These are phyloP conservation scores for Sarcophaga caerulescens DNA, from an alignment of 2,888 invertebrate species.

Conservation along the genomic window DNA sequence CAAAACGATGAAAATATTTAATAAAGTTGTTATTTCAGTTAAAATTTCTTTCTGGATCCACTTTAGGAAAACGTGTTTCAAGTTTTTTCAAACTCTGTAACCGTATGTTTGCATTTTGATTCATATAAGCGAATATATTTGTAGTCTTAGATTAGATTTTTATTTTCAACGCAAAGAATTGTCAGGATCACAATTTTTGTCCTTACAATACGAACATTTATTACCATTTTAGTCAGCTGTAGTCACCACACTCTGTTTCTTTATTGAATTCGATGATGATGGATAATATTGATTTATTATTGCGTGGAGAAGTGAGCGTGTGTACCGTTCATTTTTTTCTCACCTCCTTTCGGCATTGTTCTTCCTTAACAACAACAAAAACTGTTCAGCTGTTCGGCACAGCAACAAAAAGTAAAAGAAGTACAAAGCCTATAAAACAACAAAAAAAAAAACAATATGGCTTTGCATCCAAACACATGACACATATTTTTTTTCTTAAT, in stretches of 20 bases:
- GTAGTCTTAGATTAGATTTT: not conserved
- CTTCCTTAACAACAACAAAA: constrained; percentile 41
- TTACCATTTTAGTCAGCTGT: not conserved
- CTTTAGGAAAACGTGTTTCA: no score
- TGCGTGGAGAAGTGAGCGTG: not conserved
- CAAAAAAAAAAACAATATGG: constrained; percentile 30
- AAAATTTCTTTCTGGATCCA: no score
- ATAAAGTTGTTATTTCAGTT: no score
- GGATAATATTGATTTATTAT: constrained; percentile 51
- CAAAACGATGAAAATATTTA: no score
- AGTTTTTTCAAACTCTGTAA: no score
- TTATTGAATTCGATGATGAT: constrained; percentile 36
- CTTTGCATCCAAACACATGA: constrained; percentile 39
- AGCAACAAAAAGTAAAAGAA: constrained; percentile 50
- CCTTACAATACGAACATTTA: not conserved
- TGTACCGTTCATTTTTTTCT: not conserved
- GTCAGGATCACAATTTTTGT: not conserved
- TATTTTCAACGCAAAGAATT: not conserved
- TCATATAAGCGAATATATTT: not conserved
- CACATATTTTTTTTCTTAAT: constrained; percentile 48
- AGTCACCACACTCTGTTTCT: not conserved
- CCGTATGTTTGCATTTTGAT: no score
- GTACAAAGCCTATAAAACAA: constrained; percentile 12
- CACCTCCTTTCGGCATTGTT: constrained; percentile 33
- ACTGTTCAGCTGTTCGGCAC: constrained; percentile 36